Percentiles rank a stretch among this genome's conserved stretches.
These are phyloP conservation scores for Anser brachyrhynchus DNA, from an alignment of 2,113 vertebrate genomes.

Conservation along the genomic window DNA sequence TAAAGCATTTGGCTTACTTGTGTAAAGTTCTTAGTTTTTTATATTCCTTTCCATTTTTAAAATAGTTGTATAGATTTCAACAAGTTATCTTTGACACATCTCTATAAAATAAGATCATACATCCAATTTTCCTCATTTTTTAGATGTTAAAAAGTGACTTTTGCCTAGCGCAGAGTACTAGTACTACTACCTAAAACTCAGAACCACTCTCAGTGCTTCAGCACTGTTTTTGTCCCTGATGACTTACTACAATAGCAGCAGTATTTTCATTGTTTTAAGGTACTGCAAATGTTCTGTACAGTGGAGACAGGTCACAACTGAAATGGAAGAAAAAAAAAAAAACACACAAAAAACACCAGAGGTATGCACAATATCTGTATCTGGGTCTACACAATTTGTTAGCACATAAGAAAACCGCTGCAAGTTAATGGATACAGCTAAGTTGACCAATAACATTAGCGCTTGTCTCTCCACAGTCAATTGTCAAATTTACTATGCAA, in stretches of 20 bases:
- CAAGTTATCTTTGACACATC: neutral
- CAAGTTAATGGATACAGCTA: neutral
- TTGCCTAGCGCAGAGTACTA: neutral
- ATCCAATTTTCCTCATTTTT: neutral
- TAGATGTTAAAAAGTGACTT: neutral
- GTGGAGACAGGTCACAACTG: neutral
- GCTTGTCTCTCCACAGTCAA: neutral
- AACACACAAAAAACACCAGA: neutral
- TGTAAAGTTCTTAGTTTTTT: neutral
- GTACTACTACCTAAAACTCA: neutral
- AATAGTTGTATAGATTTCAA: neutral
- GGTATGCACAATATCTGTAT: neutral
- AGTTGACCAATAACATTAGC: neutral
- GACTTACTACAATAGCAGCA: accelerated
- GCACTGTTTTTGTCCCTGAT: neutral
- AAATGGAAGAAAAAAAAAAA: neutral
- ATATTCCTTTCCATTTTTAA: neutral
- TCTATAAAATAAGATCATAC: neutral
- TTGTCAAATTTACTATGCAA: neutral
- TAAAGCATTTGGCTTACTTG: neutral
- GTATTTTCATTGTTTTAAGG: neutral
- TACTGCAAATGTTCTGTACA: neutral
- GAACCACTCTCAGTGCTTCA: neutral
- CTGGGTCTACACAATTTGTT: neutral
- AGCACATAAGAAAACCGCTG: neutral